Evolutionary conservation across 2,888 invertebrate genomes (phyloP).

Genomic region (Notocelia uddmanniana): DNA sequence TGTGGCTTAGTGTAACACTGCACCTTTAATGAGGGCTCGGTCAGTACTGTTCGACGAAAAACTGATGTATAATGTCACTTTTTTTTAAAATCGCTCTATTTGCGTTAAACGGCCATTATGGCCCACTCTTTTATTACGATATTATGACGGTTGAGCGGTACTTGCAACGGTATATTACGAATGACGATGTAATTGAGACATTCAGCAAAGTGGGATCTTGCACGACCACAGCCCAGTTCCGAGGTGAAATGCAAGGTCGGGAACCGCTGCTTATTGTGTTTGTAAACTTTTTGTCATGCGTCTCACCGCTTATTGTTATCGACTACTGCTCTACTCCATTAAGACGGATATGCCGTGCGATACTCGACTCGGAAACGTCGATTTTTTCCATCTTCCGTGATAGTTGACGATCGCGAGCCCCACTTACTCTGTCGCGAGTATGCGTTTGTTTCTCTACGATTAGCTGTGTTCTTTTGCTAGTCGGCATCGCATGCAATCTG

Average conservation of each 20-base stretch:
- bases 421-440: conserved; percentile 72
- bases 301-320: conserved; percentile 75
- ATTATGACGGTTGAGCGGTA: conserved; percentile 73
- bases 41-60: conserved; percentile 12
- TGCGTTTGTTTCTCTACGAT: conserved; percentile 62
- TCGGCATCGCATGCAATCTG: conserved; percentile 23
- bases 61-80: conserved; percentile 23
- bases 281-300: conserved; percentile 77
- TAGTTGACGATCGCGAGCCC: conserved; percentile 70
- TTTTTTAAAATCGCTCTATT: conserved; percentile 27
- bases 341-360: conserved; percentile 78
- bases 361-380: conserved; percentile 68
- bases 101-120: conserved; percentile 38
- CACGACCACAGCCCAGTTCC: conserved; percentile 78
- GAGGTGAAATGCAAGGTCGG: conserved; percentile 77
- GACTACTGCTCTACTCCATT: conserved; percentile 73
- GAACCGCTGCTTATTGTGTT: conserved; percentile 73
- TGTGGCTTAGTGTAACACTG: conserved; percentile 1
- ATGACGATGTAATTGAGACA: conserved; percentile 71
- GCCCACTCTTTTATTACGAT: conserved; percentile 57
- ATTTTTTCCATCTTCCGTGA: conserved; percentile 70
- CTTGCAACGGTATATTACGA: conserved; percentile 75
- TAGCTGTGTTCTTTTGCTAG: conserved; percentile 52
- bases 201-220: conserved; percentile 67
- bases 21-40: conserved; percentile 23